Evolutionary conservation across 2,888 invertebrate genomes (phyloP), one percentile per base, ranked within the genome.

Genomic region (Hipparchia semele): DNA sequence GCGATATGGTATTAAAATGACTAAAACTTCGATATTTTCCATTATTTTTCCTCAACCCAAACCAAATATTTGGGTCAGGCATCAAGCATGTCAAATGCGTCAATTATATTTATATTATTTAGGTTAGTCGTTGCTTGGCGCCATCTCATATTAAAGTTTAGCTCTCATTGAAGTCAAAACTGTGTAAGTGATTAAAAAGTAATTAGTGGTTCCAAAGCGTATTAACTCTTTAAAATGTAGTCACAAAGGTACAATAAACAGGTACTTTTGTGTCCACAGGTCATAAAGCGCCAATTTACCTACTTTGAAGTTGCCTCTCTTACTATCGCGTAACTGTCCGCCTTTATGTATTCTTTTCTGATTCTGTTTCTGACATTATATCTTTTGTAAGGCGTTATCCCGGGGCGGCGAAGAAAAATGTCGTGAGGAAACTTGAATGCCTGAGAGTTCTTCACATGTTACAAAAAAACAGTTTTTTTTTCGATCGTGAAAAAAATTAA

Each of bases 41-140:
- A 13, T 49, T 54, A 71, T 76, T 80, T 81, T 79, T 80, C 80
- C 81, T 82, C 79, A 81, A 77, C 76, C 72, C 78, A 75, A n/a
- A n/a, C 76, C 69, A 76, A 76, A 75, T 76, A 80, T 77, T 75
- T 75, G 71, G 78, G 79, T 76, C 75, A 74, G 69, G 72, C 71
- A 71, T 54, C 12, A 8, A 13, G 8, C 58, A 0, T 76, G 76
- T 67, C 74, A 73, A 73, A 69, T 69, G 69, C 71, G 60, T 71
- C 71, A 68, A 74, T 75, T 73, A 71, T 75, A 74, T 76, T 73
- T 62, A 75, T 64, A 64, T 51, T 6, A 60, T 60, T 60, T 54
- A 64, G 72, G 53, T 65, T 67, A 71, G 59, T 72, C 45, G 65
- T 68, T 33, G 49, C 62, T 13, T 72, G 66, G 53, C 66, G 62